phyloP scores from a whole-genome alignment of 2,888 invertebrate genomes.

The Pherbina coryleti region DNA sequence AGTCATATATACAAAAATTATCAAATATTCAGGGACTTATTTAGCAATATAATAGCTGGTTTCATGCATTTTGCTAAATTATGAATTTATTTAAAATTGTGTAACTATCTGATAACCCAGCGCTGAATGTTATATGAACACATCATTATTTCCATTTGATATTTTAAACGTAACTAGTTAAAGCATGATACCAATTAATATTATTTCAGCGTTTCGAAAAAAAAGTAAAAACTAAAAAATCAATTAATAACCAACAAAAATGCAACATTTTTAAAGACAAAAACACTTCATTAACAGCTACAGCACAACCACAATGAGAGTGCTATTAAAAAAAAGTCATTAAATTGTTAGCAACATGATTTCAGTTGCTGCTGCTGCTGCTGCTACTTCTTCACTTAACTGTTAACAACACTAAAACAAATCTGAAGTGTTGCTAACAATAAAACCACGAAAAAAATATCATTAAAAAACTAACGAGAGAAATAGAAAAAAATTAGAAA shows the following conservation, averaged over 20 bases:
- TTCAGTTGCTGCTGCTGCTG: background rate
- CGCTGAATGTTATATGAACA: no score
- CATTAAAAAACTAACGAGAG: constrained; percentile 11
- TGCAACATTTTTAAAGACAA: background rate
- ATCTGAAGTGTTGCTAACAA: constrained; percentile 10
- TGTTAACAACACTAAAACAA: constrained; percentile 18
- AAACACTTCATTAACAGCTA: constrained; percentile 5
- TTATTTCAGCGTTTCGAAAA: background rate
- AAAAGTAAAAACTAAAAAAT: background rate
- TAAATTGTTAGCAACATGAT: constrained; percentile 32
- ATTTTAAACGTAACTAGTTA: background rate
- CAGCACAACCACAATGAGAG: constrained; percentile 20
- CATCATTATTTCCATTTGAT: no score
- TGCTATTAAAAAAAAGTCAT: constrained; percentile 29
- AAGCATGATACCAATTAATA: no score
- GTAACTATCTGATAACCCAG: no score
- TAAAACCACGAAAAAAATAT: constrained; percentile 7
- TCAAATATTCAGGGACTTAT: no score
- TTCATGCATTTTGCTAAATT: no score
- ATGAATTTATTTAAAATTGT: no score
- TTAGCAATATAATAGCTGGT: no score
- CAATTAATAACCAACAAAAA: constrained; percentile 6
- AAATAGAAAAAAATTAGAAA: constrained; percentile 8
- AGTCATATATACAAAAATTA: no score
- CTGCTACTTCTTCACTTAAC: constrained; percentile 2